Percentiles rank a stretch among this genome's conserved stretches.
Evolutionary conservation across 1,140 invertebrate species (phyloP).

Genomic region (Cecropterus lyciades): DNA sequence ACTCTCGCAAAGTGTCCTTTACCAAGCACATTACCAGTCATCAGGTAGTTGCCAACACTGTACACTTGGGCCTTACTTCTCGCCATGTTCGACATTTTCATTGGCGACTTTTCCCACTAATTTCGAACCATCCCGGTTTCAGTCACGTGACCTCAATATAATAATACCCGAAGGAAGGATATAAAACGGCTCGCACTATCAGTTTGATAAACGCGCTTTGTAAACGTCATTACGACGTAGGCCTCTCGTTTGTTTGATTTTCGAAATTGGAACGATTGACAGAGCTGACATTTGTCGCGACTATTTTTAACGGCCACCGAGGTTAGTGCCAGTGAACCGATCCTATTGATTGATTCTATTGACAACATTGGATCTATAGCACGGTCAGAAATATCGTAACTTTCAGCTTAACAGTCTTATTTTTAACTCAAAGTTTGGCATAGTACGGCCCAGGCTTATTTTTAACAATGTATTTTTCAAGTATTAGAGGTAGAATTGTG

Average conservation of each 20-base stretch:
- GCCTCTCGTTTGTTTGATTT: slow-evolving; percentile 62
- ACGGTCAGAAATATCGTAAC: neutral
- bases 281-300: slow-evolving; percentile 59
- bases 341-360: slow-evolving; percentile 27
- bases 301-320: slow-evolving; percentile 55
- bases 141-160: slow-evolving; percentile 41
- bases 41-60: slow-evolving; percentile 85
- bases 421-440: neutral
- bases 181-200: slow-evolving; percentile 24
- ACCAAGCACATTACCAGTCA: slow-evolving; percentile 85
- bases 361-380: neutral
- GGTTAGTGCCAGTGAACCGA: slow-evolving; percentile 19
- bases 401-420: neutral
- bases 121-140: slow-evolving; percentile 54
- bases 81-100: slow-evolving; percentile 57
- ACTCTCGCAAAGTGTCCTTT: slow-evolving; percentile 87
- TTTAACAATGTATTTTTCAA: too few species aligned
- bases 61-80: slow-evolving; percentile 68
- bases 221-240: slow-evolving; percentile 58
- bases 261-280: slow-evolving; percentile 66
- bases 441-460: too few species aligned
- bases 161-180: slow-evolving; percentile 2
- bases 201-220: slow-evolving; percentile 39
- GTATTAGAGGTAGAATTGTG: too few species aligned
- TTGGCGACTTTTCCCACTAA: slow-evolving; percentile 45